These are phyloP conservation scores for Sorex maritimensis DNA, from an alignment of 2,797 vertebrate species.

Conservation along the genomic window DNA sequence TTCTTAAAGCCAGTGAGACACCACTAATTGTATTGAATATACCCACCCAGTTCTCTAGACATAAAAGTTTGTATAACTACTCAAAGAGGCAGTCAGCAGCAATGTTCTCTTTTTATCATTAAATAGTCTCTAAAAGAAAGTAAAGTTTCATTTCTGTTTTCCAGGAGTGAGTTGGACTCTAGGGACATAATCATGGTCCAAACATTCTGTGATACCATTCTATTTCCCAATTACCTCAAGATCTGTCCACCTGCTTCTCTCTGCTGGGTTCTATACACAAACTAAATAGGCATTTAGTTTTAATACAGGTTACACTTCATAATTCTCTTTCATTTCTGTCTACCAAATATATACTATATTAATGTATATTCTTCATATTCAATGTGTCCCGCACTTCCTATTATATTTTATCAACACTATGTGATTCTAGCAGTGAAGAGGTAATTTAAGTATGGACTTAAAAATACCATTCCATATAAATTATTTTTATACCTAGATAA, in stretches of 20 bases:
- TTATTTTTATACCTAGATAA: background rate
- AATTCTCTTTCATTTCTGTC: background rate
- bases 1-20: background rate
- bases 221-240: background rate
- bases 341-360: background rate
- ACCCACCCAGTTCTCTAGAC: too few species aligned
- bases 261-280: background rate
- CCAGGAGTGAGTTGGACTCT: background rate
- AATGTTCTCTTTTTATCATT: too few species aligned
- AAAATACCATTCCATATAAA: constrained; percentile 30
- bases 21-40: too few species aligned
- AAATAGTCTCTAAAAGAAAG: background rate
- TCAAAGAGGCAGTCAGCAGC: accelerated
- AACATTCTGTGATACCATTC: background rate
- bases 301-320: background rate
- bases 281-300: background rate
- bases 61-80: background rate
- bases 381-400: background rate
- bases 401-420: background rate
- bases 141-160: background rate
- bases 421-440: background rate
- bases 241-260: background rate
- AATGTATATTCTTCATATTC: background rate
- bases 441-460: background rate
- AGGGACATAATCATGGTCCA: background rate